phyloP scores from a whole-genome alignment of 1,140 invertebrate genomes.

The Batillaria attramentaria region DNA sequence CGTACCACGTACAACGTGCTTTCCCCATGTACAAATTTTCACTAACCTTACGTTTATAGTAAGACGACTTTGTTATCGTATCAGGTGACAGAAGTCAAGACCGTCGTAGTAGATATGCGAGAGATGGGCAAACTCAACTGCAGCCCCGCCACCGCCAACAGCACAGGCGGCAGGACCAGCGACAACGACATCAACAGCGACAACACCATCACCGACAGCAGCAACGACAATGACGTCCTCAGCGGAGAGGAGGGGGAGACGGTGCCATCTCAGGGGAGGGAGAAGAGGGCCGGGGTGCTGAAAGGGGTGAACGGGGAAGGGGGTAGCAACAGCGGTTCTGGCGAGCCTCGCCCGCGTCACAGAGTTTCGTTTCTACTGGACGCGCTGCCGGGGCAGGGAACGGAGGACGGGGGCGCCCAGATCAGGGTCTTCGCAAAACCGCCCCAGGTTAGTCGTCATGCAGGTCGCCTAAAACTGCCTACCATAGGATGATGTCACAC shows the following conservation, averaged over 20 bases:
- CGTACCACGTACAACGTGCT: too few species aligned
- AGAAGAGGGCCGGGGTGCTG: neutral
- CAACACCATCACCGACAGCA: neutral
- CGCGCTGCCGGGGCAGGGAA: neutral
- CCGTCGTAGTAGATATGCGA: slow-evolving; percentile 17
- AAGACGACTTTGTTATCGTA: too few species aligned
- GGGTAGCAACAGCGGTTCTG: slow-evolving; percentile 2
- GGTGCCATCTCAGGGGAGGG: neutral
- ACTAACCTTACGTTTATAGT: too few species aligned
- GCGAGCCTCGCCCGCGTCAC: slow-evolving; percentile 9
- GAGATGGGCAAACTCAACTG: neutral
- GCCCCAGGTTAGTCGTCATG: too few species aligned
- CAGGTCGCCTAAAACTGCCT: too few species aligned
- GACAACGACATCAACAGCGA: neutral
- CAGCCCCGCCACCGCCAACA: neutral
- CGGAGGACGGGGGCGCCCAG: neutral
- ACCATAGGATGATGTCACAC: too few species aligned
- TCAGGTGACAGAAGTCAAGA: slow-evolving; percentile 1
- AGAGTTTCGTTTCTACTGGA: slow-evolving; percentile 16
- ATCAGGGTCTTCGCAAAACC: slow-evolving; percentile 7
- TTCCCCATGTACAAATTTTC: too few species aligned
- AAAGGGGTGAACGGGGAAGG: slow-evolving; percentile 12
- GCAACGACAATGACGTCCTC: neutral
- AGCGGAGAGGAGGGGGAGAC: neutral
- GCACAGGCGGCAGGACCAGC: neutral